Percentiles rank a stretch among this genome's conserved stretches.
phyloP scores from a whole-genome alignment of 2,888 invertebrate genomes.

The Hoplodrina ambigua region DNA sequence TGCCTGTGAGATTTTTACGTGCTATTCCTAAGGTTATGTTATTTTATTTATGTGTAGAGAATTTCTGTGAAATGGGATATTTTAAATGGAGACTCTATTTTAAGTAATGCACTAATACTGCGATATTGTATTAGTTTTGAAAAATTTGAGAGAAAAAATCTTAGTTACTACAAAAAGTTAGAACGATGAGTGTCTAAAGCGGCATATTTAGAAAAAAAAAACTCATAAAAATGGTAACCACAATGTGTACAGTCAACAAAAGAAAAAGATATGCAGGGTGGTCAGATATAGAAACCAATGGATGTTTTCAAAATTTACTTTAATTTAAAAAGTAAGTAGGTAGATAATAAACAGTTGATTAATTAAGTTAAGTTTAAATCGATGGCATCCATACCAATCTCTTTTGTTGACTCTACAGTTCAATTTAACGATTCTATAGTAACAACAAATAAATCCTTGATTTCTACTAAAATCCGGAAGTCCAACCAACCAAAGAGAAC shows the following conservation, averaged over 20 bases:
- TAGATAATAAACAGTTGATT: too few species aligned
- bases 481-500: constrained; percentile 18
- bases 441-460: constrained; percentile 2
- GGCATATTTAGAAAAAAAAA: neutral
- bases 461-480: constrained; percentile 34
- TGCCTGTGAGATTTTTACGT: constrained; percentile 77
- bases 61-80: constrained; percentile 28
- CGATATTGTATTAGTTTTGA: neutral
- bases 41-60: constrained; percentile 68
- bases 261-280: too few species aligned
- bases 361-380: too few species aligned
- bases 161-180: neutral
- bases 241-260: too few species aligned
- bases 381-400: too few species aligned
- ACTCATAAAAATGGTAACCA: neutral
- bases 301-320: too few species aligned
- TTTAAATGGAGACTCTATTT: neutral
- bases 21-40: constrained; percentile 68
- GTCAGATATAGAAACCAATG: too few species aligned
- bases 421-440: neutral
- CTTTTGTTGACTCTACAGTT: too few species aligned
- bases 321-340: too few species aligned
- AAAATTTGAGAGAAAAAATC: neutral
- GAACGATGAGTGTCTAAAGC: neutral
- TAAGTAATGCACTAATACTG: neutral